A percentile compares a stretch with the other conserved stretches of the same genome.
These are phyloP conservation scores for Manacus vitellinus DNA, from an alignment of 2,113 vertebrate genomes.

Conservation along the genomic window DNA sequence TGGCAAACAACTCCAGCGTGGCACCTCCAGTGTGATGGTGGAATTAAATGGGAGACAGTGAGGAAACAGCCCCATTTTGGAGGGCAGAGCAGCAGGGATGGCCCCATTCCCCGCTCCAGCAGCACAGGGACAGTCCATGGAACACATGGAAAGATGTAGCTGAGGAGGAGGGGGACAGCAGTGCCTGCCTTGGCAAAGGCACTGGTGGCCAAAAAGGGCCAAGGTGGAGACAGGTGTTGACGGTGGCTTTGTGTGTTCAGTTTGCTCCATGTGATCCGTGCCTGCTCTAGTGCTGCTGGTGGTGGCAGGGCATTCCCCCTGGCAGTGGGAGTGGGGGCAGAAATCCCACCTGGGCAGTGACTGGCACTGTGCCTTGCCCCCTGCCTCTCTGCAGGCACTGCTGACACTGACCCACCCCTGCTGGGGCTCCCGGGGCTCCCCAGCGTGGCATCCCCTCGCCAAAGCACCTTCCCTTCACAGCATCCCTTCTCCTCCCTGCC, in stretches of 20 bases:
- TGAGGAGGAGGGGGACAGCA: background rate
- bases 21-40: background rate
- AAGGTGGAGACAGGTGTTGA: fast-evolving
- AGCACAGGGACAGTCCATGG: background rate
- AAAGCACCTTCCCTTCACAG: background rate
- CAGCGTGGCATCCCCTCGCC: fast-evolving
- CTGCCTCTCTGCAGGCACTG: background rate
- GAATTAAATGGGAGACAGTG: background rate
- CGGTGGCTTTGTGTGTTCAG: fast-evolving
- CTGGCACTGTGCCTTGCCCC: background rate
- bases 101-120: background rate
- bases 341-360: background rate
- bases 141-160: background rate
- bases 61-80: background rate
- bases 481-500: background rate
- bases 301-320: background rate
- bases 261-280: background rate
- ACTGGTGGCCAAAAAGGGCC: background rate
- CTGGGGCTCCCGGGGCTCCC: fast-evolving
- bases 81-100: background rate
- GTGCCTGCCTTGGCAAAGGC: background rate
- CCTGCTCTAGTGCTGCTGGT: fast-evolving
- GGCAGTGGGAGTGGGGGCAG: background rate
- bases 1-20: background rate
- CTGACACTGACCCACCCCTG: fast-evolving